A percentile compares a stretch with the other conserved stretches of the same genome.
Evolutionary conservation across 1,140 invertebrate species (phyloP).

Genomic region (Neodiprion pinetum): DNA sequence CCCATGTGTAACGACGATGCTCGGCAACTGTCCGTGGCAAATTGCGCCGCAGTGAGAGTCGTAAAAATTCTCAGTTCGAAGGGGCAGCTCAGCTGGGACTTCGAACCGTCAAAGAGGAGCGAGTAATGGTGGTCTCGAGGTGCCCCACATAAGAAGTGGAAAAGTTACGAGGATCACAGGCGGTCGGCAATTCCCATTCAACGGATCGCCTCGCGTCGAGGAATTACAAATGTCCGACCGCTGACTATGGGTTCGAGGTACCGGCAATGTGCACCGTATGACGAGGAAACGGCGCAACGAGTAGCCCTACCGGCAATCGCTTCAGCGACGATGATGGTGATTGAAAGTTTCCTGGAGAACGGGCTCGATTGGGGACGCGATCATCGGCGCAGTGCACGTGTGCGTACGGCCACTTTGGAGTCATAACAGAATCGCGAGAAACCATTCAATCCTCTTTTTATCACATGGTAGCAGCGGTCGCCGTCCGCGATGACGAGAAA

Average conservation of each 20-base stretch:
- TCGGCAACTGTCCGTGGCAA: too few relatives aligned
- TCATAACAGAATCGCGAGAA: slow-evolving; percentile 1
- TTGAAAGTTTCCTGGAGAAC: neutral
- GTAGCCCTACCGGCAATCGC: too few relatives aligned
- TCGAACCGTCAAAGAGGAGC: too few relatives aligned
- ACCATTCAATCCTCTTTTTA: neutral
- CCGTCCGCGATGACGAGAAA: too few relatives aligned
- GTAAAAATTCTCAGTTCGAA: too few relatives aligned
- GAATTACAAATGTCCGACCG: neutral
- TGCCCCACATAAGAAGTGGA: neutral
- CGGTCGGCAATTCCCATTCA: slow-evolving; percentile 2
- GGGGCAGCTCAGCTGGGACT: too few relatives aligned
- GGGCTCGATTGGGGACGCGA: neutral
- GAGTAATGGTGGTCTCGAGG: too few relatives aligned
- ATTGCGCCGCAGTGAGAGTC: too few relatives aligned
- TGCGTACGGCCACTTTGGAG: neutral
- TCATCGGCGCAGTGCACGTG: neutral
- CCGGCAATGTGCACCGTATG: neutral
- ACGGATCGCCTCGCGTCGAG: neutral
- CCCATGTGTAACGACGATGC: too few relatives aligned
- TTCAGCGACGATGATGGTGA: neutral
- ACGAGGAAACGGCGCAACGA: neutral
- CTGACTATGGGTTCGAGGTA: too few relatives aligned
- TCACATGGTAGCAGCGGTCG: too few relatives aligned
- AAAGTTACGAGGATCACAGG: neutral